Evolutionary conservation across 2,797 vertebrate species (phyloP).

Genomic region (Taeniopygia guttata): DNA sequence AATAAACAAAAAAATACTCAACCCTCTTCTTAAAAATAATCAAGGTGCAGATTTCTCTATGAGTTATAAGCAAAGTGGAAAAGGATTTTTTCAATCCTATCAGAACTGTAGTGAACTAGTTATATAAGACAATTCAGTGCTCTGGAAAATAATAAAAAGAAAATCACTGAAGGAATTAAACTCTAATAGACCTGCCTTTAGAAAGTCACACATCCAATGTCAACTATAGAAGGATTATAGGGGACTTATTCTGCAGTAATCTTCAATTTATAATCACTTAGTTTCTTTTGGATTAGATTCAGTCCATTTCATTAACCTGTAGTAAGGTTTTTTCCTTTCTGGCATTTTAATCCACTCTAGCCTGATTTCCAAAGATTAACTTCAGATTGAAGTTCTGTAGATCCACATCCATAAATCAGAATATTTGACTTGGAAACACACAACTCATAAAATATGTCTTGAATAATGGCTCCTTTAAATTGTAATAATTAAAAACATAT

Average conservation of each 20-base stretch:
- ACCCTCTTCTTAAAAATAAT: background rate
- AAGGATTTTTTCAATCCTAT: constrained; percentile 33
- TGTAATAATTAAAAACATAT: constrained; percentile 2
- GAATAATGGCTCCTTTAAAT: background rate
- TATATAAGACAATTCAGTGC: constrained; percentile 33
- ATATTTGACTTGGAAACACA: constrained; percentile 16
- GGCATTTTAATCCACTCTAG: constrained; percentile 67
- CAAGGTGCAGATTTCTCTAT: background rate
- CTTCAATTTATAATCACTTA: constrained; percentile 67
- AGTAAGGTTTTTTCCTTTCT: constrained; percentile 62
- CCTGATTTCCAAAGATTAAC: constrained; percentile 68
- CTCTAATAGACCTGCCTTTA: constrained; percentile 44
- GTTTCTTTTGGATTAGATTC: constrained; percentile 72
- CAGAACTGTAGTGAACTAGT: constrained; percentile 24
- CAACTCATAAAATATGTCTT: background rate
- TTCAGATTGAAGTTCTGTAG: constrained; percentile 60
- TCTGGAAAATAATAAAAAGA: constrained; percentile 16
- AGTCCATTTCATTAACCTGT: constrained; percentile 72
- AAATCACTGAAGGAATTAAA: constrained; percentile 48
- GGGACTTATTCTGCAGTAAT: constrained; percentile 67
- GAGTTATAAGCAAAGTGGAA: background rate
- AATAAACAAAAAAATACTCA: background rate
- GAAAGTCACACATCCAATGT: constrained; percentile 61
- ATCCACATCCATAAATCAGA: constrained; percentile 20
- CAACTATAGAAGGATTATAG: constrained; percentile 63